A percentile compares a stretch with the other conserved stretches of the same genome.
Conservation (phyloP, 2,888 invertebrate genomes). For the Platypus cylindrus region DNA sequence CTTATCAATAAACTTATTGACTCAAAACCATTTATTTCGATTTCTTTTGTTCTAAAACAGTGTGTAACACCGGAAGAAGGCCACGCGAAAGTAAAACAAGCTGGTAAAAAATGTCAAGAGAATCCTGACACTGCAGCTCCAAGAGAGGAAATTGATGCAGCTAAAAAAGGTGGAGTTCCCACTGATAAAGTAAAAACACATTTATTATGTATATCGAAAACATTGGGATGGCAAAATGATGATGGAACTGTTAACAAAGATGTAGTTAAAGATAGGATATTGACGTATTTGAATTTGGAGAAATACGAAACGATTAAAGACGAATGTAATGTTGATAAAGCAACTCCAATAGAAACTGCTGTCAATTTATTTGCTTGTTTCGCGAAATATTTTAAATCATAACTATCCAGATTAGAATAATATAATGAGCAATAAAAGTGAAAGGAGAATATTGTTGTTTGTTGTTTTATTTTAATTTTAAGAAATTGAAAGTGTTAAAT, state of each 20-base stretch:
- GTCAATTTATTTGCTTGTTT: slow-evolving; percentile 7
- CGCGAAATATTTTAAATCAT: slow-evolving; percentile 1
- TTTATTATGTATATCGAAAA: slow-evolving; percentile 7
- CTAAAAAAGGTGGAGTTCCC: background rate
- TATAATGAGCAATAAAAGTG: no score
- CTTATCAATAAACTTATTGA: no score
- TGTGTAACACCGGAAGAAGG: slow-evolving; percentile 6
- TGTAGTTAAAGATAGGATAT: slow-evolving; percentile 7
- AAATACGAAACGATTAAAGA: slow-evolving; percentile 2
- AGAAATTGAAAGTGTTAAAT: no score
- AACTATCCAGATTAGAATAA: no score
- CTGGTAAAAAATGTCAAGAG: slow-evolving; percentile 11
- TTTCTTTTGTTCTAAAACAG: no score
- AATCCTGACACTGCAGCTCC: slow-evolving; percentile 9
- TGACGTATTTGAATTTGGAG: background rate
- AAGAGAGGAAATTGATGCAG: slow-evolving; percentile 5
- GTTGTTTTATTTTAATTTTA: no score
- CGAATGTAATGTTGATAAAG: slow-evolving; percentile 8
- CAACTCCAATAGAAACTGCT: slow-evolving; percentile 6
- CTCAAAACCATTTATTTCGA: no score
- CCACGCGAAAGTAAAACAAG: slow-evolving; percentile 9
- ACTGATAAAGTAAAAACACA: background rate
- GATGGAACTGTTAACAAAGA: slow-evolving; percentile 10
- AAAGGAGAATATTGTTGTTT: no score
- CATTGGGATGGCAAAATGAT: slow-evolving; percentile 7